Evolutionary conservation across 2,888 invertebrate species (phyloP).

Genomic region (Athetis lepigone): DNA sequence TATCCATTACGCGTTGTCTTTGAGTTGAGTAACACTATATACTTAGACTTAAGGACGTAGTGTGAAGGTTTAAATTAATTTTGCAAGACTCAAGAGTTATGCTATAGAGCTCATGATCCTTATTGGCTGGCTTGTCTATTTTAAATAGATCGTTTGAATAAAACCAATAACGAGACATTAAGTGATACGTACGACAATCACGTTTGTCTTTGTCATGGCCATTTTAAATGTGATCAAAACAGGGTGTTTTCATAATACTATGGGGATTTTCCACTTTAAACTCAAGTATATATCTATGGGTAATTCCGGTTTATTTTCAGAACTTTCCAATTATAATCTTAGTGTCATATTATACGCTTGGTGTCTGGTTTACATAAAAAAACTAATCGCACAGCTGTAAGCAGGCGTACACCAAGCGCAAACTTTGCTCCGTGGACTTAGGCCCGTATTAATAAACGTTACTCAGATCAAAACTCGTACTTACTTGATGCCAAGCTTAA

Average conservation of each 20-base stretch:
- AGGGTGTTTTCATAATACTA: constrained; percentile 8
- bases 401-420: no score
- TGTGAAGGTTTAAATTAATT: not conserved
- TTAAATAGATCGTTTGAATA: constrained; percentile 20
- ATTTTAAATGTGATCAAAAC: constrained; percentile 3
- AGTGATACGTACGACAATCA: constrained; percentile 3
- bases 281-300: no score
- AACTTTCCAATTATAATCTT: no score
- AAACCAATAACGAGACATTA: constrained; percentile 23
- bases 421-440: no score
- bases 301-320: no score
- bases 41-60: not conserved
- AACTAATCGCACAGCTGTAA: no score
- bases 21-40: not conserved
- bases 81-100: not conserved
- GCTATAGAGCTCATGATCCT: not conserved
- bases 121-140: not conserved
- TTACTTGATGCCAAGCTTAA: no score
- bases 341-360: no score
- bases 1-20: not conserved
- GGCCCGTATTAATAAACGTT: no score
- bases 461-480: no score
- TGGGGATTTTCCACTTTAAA: not conserved
- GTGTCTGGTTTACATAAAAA: no score
- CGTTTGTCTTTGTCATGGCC: constrained; percentile 16